A percentile compares a stretch with the other conserved stretches of the same genome.
Conservation (phyloP, 1,140 invertebrate genomes). For the Radopholus similis region DNA sequence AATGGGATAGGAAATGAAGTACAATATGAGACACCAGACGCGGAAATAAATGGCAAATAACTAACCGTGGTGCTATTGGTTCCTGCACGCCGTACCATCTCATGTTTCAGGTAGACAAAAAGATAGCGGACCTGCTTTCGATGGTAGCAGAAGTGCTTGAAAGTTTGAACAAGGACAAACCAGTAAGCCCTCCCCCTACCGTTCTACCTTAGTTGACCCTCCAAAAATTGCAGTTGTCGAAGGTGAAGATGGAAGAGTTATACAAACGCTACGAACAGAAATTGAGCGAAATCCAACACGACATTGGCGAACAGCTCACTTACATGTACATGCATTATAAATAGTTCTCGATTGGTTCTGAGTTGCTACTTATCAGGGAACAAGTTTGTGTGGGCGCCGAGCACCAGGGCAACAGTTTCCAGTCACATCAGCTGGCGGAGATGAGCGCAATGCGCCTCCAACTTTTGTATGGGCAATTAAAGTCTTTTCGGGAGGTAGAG, state of each 20-base stretch:
- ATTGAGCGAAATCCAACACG: constrained; percentile 34
- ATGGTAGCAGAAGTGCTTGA: constrained; percentile 24
- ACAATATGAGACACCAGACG: no score
- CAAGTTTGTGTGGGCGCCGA: constrained; percentile 42
- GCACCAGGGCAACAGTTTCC: constrained; percentile 39
- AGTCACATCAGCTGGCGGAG: constrained; percentile 18
- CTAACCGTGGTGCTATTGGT: no score
- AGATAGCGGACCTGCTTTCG: constrained; percentile 29
- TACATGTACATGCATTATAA: constrained; percentile 24
- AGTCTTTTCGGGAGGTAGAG: background rate
- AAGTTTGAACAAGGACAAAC: constrained; percentile 38
- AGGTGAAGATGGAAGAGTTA: constrained; percentile 37
- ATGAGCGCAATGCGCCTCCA: constrained; percentile 5
- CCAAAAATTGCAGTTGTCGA: constrained; percentile 44
- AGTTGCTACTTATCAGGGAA: constrained; percentile 10
- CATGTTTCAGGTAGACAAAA: constrained; percentile 31
- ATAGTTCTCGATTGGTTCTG: background rate
- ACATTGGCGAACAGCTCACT: constrained; percentile 33
- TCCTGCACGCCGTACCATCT: no score
- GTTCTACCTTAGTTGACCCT: no score
- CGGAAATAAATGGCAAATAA: no score
- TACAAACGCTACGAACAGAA: constrained; percentile 32
- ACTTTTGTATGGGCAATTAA: background rate
- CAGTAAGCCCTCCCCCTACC: constrained; percentile 7
- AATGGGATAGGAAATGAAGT: no score